Base-by-base conservation (phyloP, 2,113 vertebrate genomes). In the Rhinogobius similis region DNA sequence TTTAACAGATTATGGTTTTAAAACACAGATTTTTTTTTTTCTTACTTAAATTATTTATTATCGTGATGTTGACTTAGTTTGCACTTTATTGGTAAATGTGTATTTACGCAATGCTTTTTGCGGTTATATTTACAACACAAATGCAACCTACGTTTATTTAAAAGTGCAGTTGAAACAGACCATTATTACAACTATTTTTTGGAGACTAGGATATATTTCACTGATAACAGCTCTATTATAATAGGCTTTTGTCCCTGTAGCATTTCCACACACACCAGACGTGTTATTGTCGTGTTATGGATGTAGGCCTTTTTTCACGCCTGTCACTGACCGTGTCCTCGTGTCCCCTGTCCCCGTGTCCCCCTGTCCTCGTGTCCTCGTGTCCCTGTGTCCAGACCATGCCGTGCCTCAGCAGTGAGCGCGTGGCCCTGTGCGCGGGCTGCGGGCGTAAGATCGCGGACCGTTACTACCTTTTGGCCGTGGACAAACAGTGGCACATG, bases 401-500 rank as follows among this genome's bases (percentile, higher is more conserved):
- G 94, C 95, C 96, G 61, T 97, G 96, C 73, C 93, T 98, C 88
- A 95, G 90, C 93, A 94, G 90, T 88, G 96, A 98, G 86, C 94
- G 96, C 11, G 94, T 96, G 50, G 96, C 96, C 59, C 93, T 99
- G 87, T 99, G 98, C 77, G 97, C 98, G 0, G 98, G 98, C 92
- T 99, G 98, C 84, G 96, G 96, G 78, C 93, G 98, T 39, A 96
- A 96, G 90, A 99, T 99, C 75, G 95, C 96, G 0, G 98, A 99
- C 93, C 96, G 98, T 7, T 99, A 98, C 90, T 99, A 98, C 92
- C 94, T 99, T 87, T 95, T 99, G 89, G 98, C 98, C 5, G 98
- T 98, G 92, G 98, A 98, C 88, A 98, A 98, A 13, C 97, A 99
- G 93, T 99, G 98, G 98, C 98, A 99, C 93, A 99, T 99, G 97